phyloP scores from a whole-genome alignment of 2,888 invertebrate genomes.

The Eristalinus aeneus region DNA sequence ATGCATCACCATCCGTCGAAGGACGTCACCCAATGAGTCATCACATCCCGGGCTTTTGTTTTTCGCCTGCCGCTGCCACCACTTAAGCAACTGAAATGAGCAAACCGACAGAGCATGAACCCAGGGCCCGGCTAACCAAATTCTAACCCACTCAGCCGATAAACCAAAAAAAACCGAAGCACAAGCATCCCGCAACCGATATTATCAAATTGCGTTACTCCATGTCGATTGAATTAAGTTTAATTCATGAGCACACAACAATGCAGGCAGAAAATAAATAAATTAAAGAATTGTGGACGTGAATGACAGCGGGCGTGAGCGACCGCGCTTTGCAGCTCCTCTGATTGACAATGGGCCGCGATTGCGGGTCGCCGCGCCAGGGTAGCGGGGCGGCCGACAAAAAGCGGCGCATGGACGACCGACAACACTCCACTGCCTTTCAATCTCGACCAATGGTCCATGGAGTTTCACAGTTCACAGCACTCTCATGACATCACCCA shows the following conservation, averaged over 20 bases:
- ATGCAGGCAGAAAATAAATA: constrained; percentile 58
- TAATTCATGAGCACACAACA: constrained; percentile 58
- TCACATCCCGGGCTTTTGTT: constrained; percentile 33
- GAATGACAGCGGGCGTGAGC: constrained; percentile 53
- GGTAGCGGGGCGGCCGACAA: not conserved
- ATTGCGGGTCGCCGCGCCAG: constrained; percentile 28
- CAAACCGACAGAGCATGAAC: constrained; percentile 43
- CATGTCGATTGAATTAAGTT: constrained; percentile 67
- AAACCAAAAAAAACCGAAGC: constrained; percentile 33
- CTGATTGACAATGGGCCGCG: constrained; percentile 62
- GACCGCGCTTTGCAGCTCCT: constrained; percentile 28
- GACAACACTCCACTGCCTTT: constrained; percentile 41
- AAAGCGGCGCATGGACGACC: not conserved
- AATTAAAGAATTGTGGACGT: constrained; percentile 57
- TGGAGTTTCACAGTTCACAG: constrained; percentile 68
- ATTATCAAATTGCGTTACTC: constrained; percentile 68
- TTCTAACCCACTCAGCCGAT: constrained; percentile 58
- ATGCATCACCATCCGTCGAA: constrained; percentile 12
- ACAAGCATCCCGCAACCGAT: constrained; percentile 48
- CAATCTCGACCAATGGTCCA: constrained; percentile 65
- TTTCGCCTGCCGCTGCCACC: not conserved
- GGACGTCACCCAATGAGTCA: constrained; percentile 34
- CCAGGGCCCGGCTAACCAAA: constrained; percentile 15
- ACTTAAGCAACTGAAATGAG: constrained; percentile 29
- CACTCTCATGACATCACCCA: constrained; percentile 63